These are phyloP conservation scores for Hemicrepidius hirtus DNA, from an alignment of 2,888 invertebrate genomes.

Conservation along the genomic window DNA sequence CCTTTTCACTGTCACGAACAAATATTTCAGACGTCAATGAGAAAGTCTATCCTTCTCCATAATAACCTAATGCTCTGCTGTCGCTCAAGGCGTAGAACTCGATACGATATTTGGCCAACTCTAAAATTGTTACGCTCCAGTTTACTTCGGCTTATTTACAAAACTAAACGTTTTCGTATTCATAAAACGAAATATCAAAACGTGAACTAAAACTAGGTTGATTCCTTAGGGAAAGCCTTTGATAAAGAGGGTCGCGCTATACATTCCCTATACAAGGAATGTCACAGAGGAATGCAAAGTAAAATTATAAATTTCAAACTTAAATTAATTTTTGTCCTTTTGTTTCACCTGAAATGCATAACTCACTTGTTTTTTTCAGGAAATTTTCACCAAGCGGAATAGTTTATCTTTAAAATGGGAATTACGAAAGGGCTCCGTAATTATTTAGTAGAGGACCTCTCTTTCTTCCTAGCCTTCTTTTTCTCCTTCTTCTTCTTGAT, in stretches of 20 bases:
- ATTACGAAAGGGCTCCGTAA: too few species aligned
- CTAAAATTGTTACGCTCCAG: conserved; percentile 5
- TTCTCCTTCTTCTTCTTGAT: too few species aligned
- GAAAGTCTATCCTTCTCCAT: conserved; percentile 17
- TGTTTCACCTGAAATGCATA: too few species aligned
- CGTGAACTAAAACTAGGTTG: conserved; percentile 7
- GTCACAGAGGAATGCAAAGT: too few species aligned
- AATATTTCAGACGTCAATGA: conserved; percentile 21
- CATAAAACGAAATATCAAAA: conserved; percentile 22
- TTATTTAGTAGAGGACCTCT: too few species aligned
- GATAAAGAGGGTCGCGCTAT: background rate
- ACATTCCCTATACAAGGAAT: background rate
- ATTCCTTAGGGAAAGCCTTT: conserved; percentile 12
- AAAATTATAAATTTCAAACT: too few species aligned
- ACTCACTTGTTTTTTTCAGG: too few species aligned
- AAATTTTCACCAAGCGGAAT: too few species aligned
- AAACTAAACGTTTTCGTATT: conserved; percentile 19
- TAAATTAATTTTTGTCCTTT: too few species aligned
- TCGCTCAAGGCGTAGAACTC: conserved; percentile 6
- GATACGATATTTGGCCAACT: background rate
- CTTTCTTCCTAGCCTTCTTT: too few species aligned
- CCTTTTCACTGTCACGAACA: conserved; percentile 6
- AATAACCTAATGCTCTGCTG: background rate
- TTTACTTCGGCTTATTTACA: conserved; percentile 10
- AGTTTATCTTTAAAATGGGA: too few species aligned